Evolutionary conservation across 2,113 vertebrate species (phyloP).

Genomic region (Trichechus manatus): DNA sequence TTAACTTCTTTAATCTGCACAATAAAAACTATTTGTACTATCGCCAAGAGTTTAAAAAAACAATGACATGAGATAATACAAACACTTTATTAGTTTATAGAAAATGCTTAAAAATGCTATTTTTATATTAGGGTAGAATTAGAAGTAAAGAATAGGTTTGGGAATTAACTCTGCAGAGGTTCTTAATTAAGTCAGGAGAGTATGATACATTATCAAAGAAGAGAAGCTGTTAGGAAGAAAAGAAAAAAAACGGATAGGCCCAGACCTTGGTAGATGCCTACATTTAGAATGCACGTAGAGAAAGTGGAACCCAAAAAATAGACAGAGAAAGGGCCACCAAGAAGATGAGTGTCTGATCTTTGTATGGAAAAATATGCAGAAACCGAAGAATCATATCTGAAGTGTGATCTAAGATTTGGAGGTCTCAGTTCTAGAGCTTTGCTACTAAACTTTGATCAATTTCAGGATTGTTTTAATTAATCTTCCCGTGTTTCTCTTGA

Average conservation of each 20-base stretch:
- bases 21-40: background rate
- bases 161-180: background rate
- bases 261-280: background rate
- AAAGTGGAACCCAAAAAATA: background rate
- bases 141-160: background rate
- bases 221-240: background rate
- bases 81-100: background rate
- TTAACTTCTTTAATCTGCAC: constrained; percentile 2
- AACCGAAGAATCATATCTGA: background rate
- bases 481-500: background rate
- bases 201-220: background rate
- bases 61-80: background rate
- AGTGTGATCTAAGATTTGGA: background rate
- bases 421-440: background rate
- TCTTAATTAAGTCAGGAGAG: background rate
- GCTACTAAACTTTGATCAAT: background rate
- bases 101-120: background rate
- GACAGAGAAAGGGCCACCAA: background rate
- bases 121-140: background rate
- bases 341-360: background rate
- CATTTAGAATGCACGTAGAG: background rate
- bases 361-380: background rate
- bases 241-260: background rate
- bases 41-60: background rate
- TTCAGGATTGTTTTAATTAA: background rate